Conservation (phyloP, 1,140 invertebrate species). For the Lycorma delicatula region DNA sequence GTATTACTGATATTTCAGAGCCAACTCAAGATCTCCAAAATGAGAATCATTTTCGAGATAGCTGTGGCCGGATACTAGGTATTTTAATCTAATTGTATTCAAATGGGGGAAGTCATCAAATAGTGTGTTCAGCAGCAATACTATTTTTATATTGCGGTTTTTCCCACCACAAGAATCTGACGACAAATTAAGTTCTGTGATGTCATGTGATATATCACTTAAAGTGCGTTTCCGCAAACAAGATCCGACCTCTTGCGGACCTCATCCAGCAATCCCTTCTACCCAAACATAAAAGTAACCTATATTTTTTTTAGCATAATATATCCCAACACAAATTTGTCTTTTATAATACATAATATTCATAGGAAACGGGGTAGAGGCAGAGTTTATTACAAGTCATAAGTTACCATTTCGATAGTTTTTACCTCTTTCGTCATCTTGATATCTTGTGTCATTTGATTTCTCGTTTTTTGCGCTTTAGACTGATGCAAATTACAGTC, state of each 20-base stretch:
- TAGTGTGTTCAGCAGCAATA: conserved; percentile 30
- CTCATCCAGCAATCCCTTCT: conserved; percentile 31
- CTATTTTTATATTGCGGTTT: conserved; percentile 24
- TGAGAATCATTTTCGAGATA: conserved; percentile 36
- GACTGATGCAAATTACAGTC: too few relatives aligned
- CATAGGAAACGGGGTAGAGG: conserved; percentile 30
- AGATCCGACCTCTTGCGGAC: conserved; percentile 33
- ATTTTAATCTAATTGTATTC: conserved; percentile 30
- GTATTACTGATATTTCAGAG: conserved; percentile 30
- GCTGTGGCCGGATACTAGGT: conserved; percentile 33
- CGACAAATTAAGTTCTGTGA: conserved; percentile 34
- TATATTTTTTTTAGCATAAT: conserved; percentile 23
- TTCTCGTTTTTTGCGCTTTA: too few relatives aligned
- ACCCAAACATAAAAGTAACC: conserved; percentile 32
- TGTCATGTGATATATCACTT: conserved; percentile 18
- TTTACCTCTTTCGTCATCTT: too few relatives aligned
- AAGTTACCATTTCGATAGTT: too few relatives aligned
- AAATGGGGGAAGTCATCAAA: conserved; percentile 24
- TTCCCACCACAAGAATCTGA: conserved; percentile 35
- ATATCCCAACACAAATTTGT: conserved; percentile 31
- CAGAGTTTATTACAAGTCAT: neutral
- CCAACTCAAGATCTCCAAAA: conserved; percentile 32
- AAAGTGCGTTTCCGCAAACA: conserved; percentile 32
- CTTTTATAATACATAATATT: conserved; percentile 33
- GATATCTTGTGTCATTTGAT: too few relatives aligned